Evolutionary conservation across 2,113 vertebrate species (phyloP).

Genomic region (Odocoileus virginianus): DNA sequence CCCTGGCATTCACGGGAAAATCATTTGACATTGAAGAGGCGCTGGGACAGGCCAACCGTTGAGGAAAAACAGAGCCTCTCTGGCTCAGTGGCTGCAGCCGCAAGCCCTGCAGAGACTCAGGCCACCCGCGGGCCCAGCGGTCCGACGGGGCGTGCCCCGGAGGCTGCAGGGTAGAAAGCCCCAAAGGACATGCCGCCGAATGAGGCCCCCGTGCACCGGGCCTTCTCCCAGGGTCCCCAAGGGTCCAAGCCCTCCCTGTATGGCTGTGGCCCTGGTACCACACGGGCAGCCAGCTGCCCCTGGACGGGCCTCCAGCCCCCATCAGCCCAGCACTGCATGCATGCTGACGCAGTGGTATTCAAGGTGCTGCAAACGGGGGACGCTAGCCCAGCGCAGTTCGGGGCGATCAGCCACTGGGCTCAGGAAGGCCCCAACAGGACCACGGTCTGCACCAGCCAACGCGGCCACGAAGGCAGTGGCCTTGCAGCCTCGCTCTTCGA

Average conservation of each 20-base stretch:
- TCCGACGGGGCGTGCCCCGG: neutral
- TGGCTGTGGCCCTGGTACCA: neutral
- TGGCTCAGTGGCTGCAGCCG: neutral
- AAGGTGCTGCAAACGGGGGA: neutral
- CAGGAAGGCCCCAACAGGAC: neutral
- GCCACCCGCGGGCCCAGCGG: neutral
- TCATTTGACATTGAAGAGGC: constrained; percentile 22
- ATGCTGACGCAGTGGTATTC: neutral
- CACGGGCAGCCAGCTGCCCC: neutral
- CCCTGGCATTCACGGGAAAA: constrained; percentile 20
- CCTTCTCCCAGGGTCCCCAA: constrained; percentile 35
- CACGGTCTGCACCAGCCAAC: neutral
- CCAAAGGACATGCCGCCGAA: neutral
- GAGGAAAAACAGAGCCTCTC: constrained; percentile 43
- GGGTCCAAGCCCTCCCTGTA: neutral
- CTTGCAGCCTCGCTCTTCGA: neutral
- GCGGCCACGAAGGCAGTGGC: neutral
- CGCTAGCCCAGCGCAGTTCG: neutral
- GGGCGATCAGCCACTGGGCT: fast-evolving
- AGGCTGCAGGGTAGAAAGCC: constrained; percentile 28
- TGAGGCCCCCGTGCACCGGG: neutral
- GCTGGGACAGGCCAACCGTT: neutral
- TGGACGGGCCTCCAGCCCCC: constrained; percentile 47
- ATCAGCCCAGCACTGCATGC: neutral
- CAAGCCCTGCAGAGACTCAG: neutral